Conservation (phyloP, 2,888 invertebrate species). For the Sinhomidia bicolor region DNA sequence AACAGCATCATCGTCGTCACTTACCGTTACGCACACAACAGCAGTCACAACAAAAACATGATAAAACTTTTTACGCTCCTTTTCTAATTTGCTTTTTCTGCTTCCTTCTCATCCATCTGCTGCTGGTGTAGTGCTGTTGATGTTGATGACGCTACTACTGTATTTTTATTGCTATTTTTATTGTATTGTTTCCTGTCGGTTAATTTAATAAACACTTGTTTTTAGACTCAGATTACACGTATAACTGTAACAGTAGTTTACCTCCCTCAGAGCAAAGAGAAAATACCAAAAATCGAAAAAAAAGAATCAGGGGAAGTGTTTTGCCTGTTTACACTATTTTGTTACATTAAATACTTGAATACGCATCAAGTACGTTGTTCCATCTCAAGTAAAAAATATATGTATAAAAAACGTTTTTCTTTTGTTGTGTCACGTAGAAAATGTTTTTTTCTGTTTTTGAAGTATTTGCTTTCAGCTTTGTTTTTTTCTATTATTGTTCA, state of each 20-base stretch:
- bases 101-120: neutral
- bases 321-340: neutral
- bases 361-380: too few species aligned
- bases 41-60: neutral
- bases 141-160: too few species aligned
- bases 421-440: neutral
- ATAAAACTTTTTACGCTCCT: neutral
- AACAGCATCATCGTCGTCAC: neutral
- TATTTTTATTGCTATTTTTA: too few species aligned
- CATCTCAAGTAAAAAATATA: too few species aligned
- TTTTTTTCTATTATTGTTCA: neutral
- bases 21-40: neutral
- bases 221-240: neutral
- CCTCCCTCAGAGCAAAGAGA: too few species aligned
- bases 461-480: neutral
- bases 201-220: slow-evolving; percentile 6
- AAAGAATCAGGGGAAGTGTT: neutral
- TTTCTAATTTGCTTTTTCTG: neutral
- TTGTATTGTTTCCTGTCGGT: neutral
- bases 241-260: neutral
- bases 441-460: neutral
- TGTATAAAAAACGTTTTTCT: too few species aligned
- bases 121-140: neutral
- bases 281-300: too few species aligned
- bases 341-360: too few species aligned